Percentiles rank a stretch among this genome's conserved stretches.
phyloP scores from a whole-genome alignment of 2,888 invertebrate genomes.

The Axea sp. region DNA sequence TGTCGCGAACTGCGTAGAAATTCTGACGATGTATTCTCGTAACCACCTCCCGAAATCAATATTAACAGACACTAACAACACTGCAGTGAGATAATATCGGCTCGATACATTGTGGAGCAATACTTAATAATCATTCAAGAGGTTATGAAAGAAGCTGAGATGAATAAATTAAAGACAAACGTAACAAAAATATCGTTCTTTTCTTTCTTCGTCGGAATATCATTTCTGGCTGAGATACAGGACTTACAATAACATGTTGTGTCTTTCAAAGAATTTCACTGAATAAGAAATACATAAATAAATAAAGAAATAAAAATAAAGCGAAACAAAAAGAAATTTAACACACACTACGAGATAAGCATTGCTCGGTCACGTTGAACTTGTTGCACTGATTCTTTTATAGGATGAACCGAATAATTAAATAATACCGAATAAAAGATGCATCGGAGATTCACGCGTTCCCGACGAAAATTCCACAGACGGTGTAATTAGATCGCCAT shows the following conservation, averaged over 20 bases:
- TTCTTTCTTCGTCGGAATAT: conserved; percentile 45
- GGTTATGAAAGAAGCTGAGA: conserved; percentile 25
- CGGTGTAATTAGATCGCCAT: conserved; percentile 11
- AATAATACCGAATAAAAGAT: conserved; percentile 53
- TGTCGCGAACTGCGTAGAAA: conserved; percentile 25
- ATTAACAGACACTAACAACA: conserved; percentile 46
- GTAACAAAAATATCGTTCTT: too few relatives aligned
- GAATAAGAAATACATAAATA: conserved; percentile 8
- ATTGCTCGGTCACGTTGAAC: conserved; percentile 51
- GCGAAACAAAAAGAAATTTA: conserved; percentile 39
- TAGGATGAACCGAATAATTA: conserved; percentile 46
- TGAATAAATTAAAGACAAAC: conserved; percentile 19
- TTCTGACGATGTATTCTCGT: conserved; percentile 26
- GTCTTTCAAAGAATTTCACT: conserved; percentile 43
- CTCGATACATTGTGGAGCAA: conserved; percentile 16
- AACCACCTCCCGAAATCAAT: conserved; percentile 52
- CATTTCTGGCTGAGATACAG: conserved; percentile 29
- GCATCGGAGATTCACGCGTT: conserved; percentile 43
- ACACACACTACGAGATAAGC: conserved; percentile 54
- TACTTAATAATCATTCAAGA: conserved; percentile 52
- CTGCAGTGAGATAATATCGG: conserved; percentile 33
- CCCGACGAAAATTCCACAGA: conserved; percentile 10
- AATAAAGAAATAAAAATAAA: conserved; percentile 25
- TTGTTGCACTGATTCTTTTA: conserved; percentile 51
- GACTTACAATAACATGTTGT: conserved; percentile 52